phyloP scores from a whole-genome alignment of 2,113 vertebrate genomes.

The Sylvia atricapilla region DNA sequence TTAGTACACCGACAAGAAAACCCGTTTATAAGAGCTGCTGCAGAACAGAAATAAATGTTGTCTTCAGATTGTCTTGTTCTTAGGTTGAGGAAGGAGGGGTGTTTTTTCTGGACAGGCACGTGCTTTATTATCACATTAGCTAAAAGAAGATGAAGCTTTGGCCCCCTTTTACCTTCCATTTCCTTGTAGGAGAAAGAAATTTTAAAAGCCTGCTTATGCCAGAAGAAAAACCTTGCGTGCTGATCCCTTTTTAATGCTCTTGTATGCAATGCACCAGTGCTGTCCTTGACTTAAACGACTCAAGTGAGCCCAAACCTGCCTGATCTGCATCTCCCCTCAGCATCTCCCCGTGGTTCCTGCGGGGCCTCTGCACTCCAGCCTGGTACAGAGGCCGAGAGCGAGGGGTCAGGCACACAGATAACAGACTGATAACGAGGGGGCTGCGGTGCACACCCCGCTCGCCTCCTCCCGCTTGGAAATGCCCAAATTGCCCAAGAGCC shows the following conservation, averaged over 20 bases:
- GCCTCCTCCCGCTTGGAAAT: neutral
- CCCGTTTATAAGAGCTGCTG: neutral
- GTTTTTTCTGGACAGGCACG: neutral
- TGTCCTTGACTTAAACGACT: neutral
- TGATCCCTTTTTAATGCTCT: neutral
- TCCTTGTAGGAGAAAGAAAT: neutral
- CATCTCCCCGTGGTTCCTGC: neutral
- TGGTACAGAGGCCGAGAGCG: fast-evolving
- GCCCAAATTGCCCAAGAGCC: neutral
- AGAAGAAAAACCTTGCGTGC: neutral
- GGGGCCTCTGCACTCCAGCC: neutral
- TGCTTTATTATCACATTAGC: neutral
- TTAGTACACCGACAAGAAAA: neutral
- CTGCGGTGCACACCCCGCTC: neutral
- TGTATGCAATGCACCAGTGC: neutral
- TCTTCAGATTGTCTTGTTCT: no score
- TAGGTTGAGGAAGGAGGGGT: neutral
- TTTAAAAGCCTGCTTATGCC: neutral
- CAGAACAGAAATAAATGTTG: neutral
- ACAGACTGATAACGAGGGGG: neutral
- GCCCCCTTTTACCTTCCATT: neutral
- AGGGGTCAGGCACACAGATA: neutral
- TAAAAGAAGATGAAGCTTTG: neutral
- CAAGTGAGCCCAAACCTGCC: neutral
- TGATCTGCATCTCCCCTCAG: neutral